Evolutionary conservation across 2,797 vertebrate species (phyloP), one percentile per base, ranked within the genome.

Genomic region (Notoglanidium macrostoma): DNA sequence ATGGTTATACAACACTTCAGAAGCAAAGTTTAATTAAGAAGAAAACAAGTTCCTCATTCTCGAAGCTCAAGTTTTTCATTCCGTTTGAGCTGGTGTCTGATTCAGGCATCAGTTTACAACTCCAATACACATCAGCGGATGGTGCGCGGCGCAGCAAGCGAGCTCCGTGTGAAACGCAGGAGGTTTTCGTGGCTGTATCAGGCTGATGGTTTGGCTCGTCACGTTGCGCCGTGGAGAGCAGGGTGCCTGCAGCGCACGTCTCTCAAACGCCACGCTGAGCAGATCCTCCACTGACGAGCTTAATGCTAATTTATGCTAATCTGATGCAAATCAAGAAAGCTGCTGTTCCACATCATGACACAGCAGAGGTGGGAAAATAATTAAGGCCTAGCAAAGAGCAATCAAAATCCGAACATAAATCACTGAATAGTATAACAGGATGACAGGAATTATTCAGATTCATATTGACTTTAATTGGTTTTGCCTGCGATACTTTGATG

Each of bases 311-410:
- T 89, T 89, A 89, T 89, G 88, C 65, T 86, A 89, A 89, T 86
- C 85, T 72, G 51, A 89, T 89, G 88, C 85, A 89, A 89, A 89
- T 89, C 85, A 86, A 70, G 85, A 87, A 87, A 83, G 86, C 70
- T 35, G 80, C 80, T 76, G 86, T 87, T 82, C 86, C 86, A 87
- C 86, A 83, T 83, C 86, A 83, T 87, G 81, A 89, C 88, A 89
- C 88, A 89, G 85, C 88, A 86, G 85, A 86, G 88, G 85, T 89
- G 79, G 88, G 88, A 86, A 88, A 89, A 89, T 86, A 89, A 89
- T 89, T 89, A 89, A 89, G 88, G 88, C 88, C 85, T 86, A 83
- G 88, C 88, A 89, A 89, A 89, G 88, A 89, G 88, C 88, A 89
- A 89, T 89, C 85, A 89, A 78, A 89, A 83, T 68, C 81, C 49